Evolutionary conservation across 2,888 invertebrate genomes (phyloP), one percentile per base, ranked within the genome.

Genomic region (Leptura quadrifasciata): DNA sequence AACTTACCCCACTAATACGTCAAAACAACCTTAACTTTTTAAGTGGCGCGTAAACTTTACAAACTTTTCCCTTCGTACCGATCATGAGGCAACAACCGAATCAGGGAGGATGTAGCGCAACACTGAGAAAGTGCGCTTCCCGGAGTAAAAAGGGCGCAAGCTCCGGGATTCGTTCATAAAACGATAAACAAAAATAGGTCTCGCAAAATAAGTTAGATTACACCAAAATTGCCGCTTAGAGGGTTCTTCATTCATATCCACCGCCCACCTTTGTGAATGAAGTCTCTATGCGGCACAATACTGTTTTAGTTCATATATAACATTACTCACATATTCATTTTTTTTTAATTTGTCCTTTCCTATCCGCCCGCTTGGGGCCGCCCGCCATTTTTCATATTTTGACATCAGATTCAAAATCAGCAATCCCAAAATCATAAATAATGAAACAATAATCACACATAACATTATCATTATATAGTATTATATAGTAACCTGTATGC

Each of bases 101-200:
- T 58, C 27, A 58, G 21, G 27, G 17, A n/a, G 35, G 47, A 58
- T 10, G 58, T 39, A 39, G 58, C 69, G 69, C 39, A 21, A 58
- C 35, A 69, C 69, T 69, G 58, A 58, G 35, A 69, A 69, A 27
- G 35, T 39, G 57, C 58, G 58, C 58, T 47, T 58, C 39, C 58
- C 24, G 58, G 58, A 69, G 47, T 21, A 69, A 58, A 69, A 39
- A 35, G 39, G 58, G 69, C 69, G 69, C 69, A 69, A 20, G n/a
- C 69, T 69, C 69, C 58, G 69, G 58, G 58, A 57, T 58, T 69
- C 58, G 35, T 58, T 39, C 58, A 20, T 57, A 58, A 39, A 69
- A 39, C 21, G 15, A 58, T 31, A n/a, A 35, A 57, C 8, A 39
- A 39, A 58, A 69, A 12, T 69, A 21, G 9, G 15, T 39, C 12